Evolutionary conservation across 2,797 vertebrate species (phyloP), one percentile per base, ranked within the genome.

Genomic region (Taeniopygia guttata): DNA sequence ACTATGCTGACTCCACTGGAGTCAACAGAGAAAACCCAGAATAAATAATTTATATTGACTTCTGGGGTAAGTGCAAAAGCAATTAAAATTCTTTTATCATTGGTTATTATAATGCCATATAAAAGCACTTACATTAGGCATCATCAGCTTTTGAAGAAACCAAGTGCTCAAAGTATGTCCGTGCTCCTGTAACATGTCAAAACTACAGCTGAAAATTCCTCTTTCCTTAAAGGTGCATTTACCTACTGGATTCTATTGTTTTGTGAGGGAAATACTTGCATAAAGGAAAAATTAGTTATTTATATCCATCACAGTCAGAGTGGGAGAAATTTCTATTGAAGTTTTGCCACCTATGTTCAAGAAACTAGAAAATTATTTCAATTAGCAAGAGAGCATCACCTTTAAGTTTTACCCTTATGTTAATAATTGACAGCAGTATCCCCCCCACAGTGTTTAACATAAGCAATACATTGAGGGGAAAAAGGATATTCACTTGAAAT

Each of bases 401-500:
- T 68, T 45, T 45, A 43, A 70, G 27, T 87, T 85, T 91, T 55
- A 75, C 72, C 9, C 22, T 40, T 51, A 10, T 32, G 16, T 72
- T 81, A 75, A 51, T 75, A 85, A 64, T 38, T 89, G 27, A 62
- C 49, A 75, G 20, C 23, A 29, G 27, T 81, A 16, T 74, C 11
- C n/a, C 45, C n/a, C 20, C 52, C 64, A 23, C 0, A 1, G 16
- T 80, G 48, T 78, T 89, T 91, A 85, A 83, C 66, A 66, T 11
- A 73, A 63, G 43, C 52, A 87, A 70, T 77, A 40, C n/a, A 16
- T 30, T 17, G 66, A 89, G 36, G 21, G 59, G 21, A 16, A 85
- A 48, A 87, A 87, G 17, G 85, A 66, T 54, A 67, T 63, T 84
- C 2, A 2, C 64, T 89, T 97, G 94, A 95, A 94, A 83, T 96